Evolutionary conservation across 2,113 vertebrate species (phyloP).

Genomic region (Gnathonemus echidnorhynchus): DNA sequence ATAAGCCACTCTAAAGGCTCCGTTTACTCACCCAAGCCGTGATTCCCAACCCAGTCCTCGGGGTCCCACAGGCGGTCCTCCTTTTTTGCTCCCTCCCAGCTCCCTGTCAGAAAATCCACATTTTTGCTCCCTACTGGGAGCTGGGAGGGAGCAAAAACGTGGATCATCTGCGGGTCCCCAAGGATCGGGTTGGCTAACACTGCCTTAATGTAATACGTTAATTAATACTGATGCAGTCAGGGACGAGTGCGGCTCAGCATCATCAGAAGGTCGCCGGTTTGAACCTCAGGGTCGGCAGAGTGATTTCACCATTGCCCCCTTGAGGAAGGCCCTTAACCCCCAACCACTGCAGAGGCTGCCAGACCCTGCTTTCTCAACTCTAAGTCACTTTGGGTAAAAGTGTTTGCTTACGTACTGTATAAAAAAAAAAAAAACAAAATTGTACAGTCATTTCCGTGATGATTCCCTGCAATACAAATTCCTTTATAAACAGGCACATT

Average conservation of each 20-base stretch:
- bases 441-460: neutral
- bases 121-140: neutral
- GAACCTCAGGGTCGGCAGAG: neutral
- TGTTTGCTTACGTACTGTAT: neutral
- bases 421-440: neutral
- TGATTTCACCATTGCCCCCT: neutral
- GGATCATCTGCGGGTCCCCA: neutral
- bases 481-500: neutral
- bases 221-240: neutral
- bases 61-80: neutral
- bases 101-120: neutral
- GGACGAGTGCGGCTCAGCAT: neutral
- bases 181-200: neutral
- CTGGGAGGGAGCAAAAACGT: neutral
- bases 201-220: neutral
- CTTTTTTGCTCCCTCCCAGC: neutral
- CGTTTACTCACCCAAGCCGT: neutral
- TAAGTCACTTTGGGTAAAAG: neutral
- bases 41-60: neutral
- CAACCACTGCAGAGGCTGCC: neutral
- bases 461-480: neutral
- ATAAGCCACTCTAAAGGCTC: neutral
- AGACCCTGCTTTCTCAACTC: neutral
- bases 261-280: neutral
- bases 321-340: neutral